Conservation (phyloP, 2,113 vertebrate genomes). For the Aythya baeri region DNA sequence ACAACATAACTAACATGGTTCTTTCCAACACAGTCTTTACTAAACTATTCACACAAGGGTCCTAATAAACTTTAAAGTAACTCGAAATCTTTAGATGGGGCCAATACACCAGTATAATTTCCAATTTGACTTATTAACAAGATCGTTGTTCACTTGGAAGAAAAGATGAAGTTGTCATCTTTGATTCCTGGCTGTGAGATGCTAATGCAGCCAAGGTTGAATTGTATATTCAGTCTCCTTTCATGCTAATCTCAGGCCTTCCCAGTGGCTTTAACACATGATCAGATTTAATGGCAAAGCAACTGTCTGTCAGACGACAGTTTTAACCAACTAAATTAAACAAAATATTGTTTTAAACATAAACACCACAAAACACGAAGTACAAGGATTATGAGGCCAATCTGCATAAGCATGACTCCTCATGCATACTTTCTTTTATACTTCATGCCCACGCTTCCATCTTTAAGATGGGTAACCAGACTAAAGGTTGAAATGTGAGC, state of each 20-base stretch:
- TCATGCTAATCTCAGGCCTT: background rate
- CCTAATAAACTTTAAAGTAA: background rate
- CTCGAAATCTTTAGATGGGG: background rate
- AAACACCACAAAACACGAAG: background rate
- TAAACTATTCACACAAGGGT: background rate
- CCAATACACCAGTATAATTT: background rate
- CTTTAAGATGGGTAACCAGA: background rate
- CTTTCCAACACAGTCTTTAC: background rate
- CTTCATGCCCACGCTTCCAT: background rate
- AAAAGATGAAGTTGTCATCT: background rate
- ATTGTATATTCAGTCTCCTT: background rate
- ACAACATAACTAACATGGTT: background rate
- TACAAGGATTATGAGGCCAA: background rate
- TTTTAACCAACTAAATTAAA: background rate
- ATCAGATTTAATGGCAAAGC: background rate
- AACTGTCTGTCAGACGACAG: accelerated
- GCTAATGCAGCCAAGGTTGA: background rate
- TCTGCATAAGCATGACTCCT: background rate
- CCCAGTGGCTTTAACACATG: background rate
- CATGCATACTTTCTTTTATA: background rate
- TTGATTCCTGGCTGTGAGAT: background rate
- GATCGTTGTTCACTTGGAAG: background rate
- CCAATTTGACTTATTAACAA: background rate
- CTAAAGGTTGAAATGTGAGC: background rate
- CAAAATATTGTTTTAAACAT: background rate